phyloP scores from a whole-genome alignment of 2,797 vertebrate genomes.

The Peromyscus eremicus region DNA sequence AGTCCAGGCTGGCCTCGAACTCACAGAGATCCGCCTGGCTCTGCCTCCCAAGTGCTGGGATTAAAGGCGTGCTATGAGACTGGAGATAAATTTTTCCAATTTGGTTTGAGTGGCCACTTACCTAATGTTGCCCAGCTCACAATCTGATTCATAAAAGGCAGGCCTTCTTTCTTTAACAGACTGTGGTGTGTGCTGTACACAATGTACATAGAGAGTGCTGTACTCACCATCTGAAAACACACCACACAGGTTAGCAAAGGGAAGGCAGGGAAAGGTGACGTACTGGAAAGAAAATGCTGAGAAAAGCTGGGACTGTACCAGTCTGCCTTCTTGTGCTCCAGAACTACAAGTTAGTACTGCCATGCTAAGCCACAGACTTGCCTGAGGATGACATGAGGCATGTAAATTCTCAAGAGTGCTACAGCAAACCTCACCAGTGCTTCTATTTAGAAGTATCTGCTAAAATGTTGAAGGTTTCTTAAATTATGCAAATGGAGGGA shows the following conservation, averaged over 20 bases:
- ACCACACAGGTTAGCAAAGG: background rate
- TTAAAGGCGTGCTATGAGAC: too few species aligned
- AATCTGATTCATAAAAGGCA: conserved; percentile 94
- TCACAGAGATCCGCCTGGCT: too few species aligned
- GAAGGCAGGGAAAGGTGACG: background rate
- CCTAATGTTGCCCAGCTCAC: conserved; percentile 96
- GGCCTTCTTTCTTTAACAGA: conserved; percentile 93
- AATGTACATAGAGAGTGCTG: conserved; percentile 90
- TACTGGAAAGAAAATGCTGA: background rate
- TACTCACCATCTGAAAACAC: conserved; percentile 91
- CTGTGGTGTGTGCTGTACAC: conserved; percentile 94
- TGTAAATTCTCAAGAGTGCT: background rate
- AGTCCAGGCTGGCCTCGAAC: too few species aligned
- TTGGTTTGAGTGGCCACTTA: conserved; percentile 83
- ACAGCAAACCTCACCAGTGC: background rate
- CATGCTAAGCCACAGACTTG: background rate
- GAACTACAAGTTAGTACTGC: background rate
- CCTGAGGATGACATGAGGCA: background rate
- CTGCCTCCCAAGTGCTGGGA: too few species aligned
- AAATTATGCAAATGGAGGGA: background rate
- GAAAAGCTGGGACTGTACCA: background rate
- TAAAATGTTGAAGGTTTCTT: background rate
- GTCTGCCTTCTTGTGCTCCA: background rate
- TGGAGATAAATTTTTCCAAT: background rate
- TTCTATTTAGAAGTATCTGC: background rate